Evolutionary conservation across 2,797 vertebrate species (phyloP).

Genomic region (Peromyscus aztecus): DNA sequence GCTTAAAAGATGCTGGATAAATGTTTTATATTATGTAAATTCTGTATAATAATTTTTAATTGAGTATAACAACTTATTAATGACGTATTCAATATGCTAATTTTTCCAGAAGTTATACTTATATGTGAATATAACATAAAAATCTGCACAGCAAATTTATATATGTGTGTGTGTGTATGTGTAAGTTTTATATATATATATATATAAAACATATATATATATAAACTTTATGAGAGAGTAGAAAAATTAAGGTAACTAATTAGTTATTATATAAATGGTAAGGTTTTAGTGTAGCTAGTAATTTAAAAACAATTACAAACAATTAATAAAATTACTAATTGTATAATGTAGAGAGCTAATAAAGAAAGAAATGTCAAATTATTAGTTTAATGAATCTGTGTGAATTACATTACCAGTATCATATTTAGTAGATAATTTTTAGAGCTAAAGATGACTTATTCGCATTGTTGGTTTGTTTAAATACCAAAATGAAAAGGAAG

Average conservation of each 20-base stretch:
- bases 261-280: neutral
- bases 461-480: neutral
- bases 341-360: neutral
- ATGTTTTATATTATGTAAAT: neutral
- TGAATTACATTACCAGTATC: neutral
- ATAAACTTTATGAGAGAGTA: neutral
- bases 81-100: neutral
- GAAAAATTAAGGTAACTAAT: neutral
- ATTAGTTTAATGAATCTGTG: neutral
- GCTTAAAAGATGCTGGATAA: neutral
- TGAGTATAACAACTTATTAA: neutral
- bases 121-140: neutral
- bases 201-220: neutral
- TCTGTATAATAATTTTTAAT: conserved; percentile 23
- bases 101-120: neutral
- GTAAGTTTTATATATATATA: neutral
- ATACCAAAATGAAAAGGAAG: neutral
- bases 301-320: neutral
- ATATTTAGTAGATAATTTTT: neutral
- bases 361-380: neutral
- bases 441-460: neutral
- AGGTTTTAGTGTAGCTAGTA: neutral
- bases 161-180: no score
- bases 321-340: neutral
- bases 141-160: neutral